Base-by-base conservation (phyloP, 2,888 invertebrate species). In the Aleiodes alternator region DNA sequence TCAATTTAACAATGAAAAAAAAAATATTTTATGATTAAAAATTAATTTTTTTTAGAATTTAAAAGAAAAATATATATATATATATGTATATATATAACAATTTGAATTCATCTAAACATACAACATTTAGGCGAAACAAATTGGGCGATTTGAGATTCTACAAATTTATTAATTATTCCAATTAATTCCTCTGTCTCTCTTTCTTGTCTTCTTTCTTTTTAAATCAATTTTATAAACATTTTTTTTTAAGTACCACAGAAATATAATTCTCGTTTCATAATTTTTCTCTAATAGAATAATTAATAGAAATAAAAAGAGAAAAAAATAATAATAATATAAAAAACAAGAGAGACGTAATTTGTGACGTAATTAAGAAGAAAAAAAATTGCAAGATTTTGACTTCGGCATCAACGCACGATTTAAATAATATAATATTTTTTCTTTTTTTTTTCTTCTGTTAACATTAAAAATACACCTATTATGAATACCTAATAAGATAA, bases 71-170 rank as follows among this genome's bases (percentile, higher is more conserved):
- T 72, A 73, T 50, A 77, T 16, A 69, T 16, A 69, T 9, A 69
- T 55, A 16, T 55, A 23, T 9, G 55, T 55, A 16, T 55, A 31
- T 16, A 69, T 9, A 69, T 55, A 16, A 55, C 66, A 66, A 87
- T 88, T 85, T 89, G 88, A 86, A 83, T 87, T 88, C 89, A 88
- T 84, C 89, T 89, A 88, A 89, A 89, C 87, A 82, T 56, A 77
- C 72, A 80, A 78, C 83, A 87, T 89, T 89, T 89, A 89, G 88
- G 83, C 85, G 88, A 89, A 87, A 86, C 88, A 89, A 89, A 89
- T 87, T 68, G 50, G 16, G 73, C 72, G 14, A 43, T 61, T 61
- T 29, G 14, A 14, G 29, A 43, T 43, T 43, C 43, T 43, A 43
- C 43, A 9, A 61, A 61, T 38, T 38, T 7, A 16, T 43, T 38